Evolutionary conservation across 2,113 vertebrate genomes (phyloP), one percentile per base, ranked within the genome.

Genomic region (Acrocephalus arundinaceus): DNA sequence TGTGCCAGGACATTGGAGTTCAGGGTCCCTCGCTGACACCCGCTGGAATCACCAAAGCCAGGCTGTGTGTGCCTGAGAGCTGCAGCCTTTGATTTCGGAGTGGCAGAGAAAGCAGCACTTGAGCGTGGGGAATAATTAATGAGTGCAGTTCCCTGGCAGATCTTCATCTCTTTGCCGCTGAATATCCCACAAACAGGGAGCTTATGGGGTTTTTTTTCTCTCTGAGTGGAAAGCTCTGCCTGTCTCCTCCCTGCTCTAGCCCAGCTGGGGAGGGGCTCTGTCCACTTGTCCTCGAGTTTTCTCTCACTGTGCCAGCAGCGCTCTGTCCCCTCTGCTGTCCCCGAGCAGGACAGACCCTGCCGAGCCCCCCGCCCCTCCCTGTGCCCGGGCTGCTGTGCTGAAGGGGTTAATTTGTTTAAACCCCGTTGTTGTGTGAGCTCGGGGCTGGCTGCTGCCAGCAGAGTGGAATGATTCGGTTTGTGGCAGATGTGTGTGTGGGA

Each of bases 401-500:
- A 72, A 77, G 45, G 21, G 77, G 85, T 96, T 93, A 76, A 96
- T 88, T 48, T 22, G 27, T 10, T 79, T 6, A 35, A 25, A 62
- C 6, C 8, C 12, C 6, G 11, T 52, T 39, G 45, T n/a, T 79
- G 51, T 66, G 2, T 18, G 79, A 93, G 68, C 31, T 54, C 22
- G 3, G 25, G 13, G 54, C 88, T 77, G 89, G 30, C 88, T 93
- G 61, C 63, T 92, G 96, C 80, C 89, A 92, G 89, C 52, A 1
- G 79, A 90, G 92, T 23, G 73, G 65, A 85, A 51, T 41, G 87
- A 94, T 93, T 90, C 71, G 51, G 77, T 94, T 87, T 74, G 2
- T 41, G 74, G 94, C 94, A 97, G 96, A 83, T 96, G 96, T 81
- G 93, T 61, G 86, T 43, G 93, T 88, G 86, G 93, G 93, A 92